Evolutionary conservation across 2,888 invertebrate genomes (phyloP).

Genomic region (Cremastinae sp.): DNA sequence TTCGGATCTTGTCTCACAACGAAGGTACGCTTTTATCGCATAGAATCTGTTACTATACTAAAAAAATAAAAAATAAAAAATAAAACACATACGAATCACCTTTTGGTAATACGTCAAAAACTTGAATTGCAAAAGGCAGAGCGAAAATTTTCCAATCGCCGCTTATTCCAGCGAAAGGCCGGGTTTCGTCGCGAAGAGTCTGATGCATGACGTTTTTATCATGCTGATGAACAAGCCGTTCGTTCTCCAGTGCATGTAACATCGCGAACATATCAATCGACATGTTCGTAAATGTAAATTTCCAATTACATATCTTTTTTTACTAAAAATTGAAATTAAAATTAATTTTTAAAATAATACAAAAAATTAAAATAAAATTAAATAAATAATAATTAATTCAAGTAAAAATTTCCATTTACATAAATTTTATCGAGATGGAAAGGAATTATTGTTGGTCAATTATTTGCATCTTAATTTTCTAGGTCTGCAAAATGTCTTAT

Average conservation of each 20-base stretch:
- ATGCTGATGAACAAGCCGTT: conserved; percentile 46
- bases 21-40: conserved; percentile 16
- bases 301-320: too few relatives aligned
- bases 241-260: conserved; percentile 38
- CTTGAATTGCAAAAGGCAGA: conserved; percentile 13
- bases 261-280: conserved; percentile 48
- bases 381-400: background rate
- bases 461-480: background rate
- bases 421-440: background rate
- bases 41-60: too few relatives aligned
- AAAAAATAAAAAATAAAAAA: too few relatives aligned
- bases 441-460: background rate
- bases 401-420: background rate
- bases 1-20: conserved; percentile 4
- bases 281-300: conserved; percentile 51
- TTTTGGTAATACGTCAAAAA: too few relatives aligned
- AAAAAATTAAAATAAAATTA: too few relatives aligned
- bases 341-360: too few relatives aligned
- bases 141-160: conserved; percentile 37
- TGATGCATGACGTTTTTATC: conserved; percentile 40
- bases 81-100: background rate
- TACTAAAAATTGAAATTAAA: too few relatives aligned
- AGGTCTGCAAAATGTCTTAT: conserved; percentile 46
- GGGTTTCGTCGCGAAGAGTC: conserved; percentile 33
- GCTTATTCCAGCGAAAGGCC: conserved; percentile 42